Evolutionary conservation across 2,888 invertebrate genomes (phyloP).

Genomic region (Corythucha ciliata): DNA sequence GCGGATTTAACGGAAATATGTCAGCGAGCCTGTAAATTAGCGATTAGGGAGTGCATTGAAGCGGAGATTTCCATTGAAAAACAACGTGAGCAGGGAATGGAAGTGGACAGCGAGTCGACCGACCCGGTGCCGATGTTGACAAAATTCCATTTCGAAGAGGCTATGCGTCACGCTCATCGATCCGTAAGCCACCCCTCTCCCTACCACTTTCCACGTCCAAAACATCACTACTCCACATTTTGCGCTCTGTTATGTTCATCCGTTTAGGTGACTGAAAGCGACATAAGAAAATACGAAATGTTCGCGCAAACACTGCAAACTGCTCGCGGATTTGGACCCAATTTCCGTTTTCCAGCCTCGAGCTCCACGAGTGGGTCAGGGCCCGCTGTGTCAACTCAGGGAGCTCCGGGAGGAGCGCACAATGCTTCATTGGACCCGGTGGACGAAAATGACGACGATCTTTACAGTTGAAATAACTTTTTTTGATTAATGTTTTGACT

Average conservation of each 20-base stretch:
- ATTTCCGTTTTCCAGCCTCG: conserved; percentile 58
- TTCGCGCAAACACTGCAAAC: conserved; percentile 99
- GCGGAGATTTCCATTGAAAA: conserved; percentile 20
- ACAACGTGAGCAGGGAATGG: conserved; percentile 10
- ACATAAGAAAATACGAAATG: conserved; percentile 99
- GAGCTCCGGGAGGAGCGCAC: conserved; percentile 44
- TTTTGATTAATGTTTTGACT: neutral
- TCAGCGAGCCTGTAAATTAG: conserved; percentile 52
- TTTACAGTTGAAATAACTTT: conserved; percentile 65
- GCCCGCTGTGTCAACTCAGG: no score
- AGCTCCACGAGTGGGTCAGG: conserved; percentile 47
- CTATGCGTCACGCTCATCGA: conserved; percentile 26
- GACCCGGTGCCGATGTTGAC: conserved; percentile 28
- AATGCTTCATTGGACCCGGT: no score
- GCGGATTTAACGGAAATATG: conserved; percentile 55
- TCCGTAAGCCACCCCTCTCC: conserved; percentile 20
- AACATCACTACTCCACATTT: neutral
- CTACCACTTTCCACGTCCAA: neutral
- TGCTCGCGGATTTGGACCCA: conserved; percentile 95
- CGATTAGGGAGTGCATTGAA: conserved; percentile 51
- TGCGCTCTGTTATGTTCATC: conserved; percentile 88
- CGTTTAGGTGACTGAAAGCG: conserved; percentile 69
- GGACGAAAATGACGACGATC: conserved; percentile 86
- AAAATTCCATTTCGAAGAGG: conserved; percentile 27
- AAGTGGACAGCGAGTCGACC: conserved; percentile 21